Conservation (phyloP, 2,113 vertebrate species). For the Sterna hirundo region DNA sequence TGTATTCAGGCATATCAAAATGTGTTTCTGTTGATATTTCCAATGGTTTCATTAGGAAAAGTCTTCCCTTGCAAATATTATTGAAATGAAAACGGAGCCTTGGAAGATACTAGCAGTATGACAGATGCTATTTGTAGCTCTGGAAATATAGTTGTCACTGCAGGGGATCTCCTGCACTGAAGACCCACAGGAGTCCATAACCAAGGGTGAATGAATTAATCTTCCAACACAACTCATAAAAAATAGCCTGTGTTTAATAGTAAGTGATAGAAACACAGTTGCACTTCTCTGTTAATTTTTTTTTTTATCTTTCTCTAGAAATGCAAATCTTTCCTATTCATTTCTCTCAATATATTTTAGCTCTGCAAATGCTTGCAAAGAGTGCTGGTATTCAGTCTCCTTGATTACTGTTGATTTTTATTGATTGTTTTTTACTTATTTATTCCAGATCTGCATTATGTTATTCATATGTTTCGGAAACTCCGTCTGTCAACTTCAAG, state of each 20-base stretch:
- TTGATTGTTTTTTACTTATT: neutral
- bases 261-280: neutral
- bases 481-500: neutral
- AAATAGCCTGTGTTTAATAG: neutral
- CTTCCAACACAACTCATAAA: constrained; percentile 11
- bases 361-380: neutral
- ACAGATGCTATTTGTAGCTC: constrained; percentile 56
- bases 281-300: neutral
- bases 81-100: constrained; percentile 27
- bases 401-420: neutral
- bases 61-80: constrained; percentile 41
- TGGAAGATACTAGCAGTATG: neutral
- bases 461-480: neutral
- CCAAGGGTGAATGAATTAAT: constrained; percentile 27
- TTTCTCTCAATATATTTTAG: neutral
- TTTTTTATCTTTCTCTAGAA: neutral
- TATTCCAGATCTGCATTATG: neutral
- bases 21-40: constrained; percentile 46
- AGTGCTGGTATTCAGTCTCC: neutral
- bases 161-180: constrained; percentile 32
- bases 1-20: constrained; percentile 19
- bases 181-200: constrained; percentile 17
- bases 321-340: neutral
- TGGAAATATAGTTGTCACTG: constrained; percentile 64
- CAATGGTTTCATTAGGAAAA: constrained; percentile 51